Conservation (phyloP, 2,888 invertebrate species). For the Athalia circularis region DNA sequence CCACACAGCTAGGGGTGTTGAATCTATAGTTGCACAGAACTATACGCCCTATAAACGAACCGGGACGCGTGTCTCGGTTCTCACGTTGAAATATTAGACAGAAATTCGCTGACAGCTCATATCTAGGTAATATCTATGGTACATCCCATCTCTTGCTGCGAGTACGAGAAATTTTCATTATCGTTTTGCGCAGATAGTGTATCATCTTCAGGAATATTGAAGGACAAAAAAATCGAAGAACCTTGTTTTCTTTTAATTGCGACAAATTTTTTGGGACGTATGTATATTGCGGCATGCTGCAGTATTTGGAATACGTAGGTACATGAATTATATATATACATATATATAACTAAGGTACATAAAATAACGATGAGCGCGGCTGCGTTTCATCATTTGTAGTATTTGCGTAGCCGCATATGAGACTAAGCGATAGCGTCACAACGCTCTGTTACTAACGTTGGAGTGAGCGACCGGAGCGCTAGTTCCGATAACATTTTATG, state of each 20-base stretch:
- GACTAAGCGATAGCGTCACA: slow-evolving; percentile 61
- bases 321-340: too few species aligned
- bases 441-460: slow-evolving; percentile 28
- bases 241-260: not conserved
- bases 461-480: slow-evolving; percentile 62
- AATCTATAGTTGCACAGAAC: not conserved
- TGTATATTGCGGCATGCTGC: not conserved
- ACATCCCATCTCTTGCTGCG: too few species aligned
- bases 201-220: not conserved
- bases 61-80: slow-evolving; percentile 39
- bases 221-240: not conserved
- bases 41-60: slow-evolving; percentile 2
- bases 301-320: too few species aligned
- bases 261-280: not conserved
- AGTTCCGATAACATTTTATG: slow-evolving; percentile 69
- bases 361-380: slow-evolving; percentile 8
- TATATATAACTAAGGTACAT: not conserved
- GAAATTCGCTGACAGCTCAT: not conserved
- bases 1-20: not conserved
- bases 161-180: too few species aligned
- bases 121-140: not conserved
- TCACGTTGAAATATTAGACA: slow-evolving; percentile 16
- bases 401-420: slow-evolving; percentile 63
- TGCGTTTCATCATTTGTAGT: slow-evolving; percentile 63
- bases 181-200: not conserved